Base-by-base conservation (phyloP, 2,113 vertebrate species). In the Vanacampus margaritifer region DNA sequence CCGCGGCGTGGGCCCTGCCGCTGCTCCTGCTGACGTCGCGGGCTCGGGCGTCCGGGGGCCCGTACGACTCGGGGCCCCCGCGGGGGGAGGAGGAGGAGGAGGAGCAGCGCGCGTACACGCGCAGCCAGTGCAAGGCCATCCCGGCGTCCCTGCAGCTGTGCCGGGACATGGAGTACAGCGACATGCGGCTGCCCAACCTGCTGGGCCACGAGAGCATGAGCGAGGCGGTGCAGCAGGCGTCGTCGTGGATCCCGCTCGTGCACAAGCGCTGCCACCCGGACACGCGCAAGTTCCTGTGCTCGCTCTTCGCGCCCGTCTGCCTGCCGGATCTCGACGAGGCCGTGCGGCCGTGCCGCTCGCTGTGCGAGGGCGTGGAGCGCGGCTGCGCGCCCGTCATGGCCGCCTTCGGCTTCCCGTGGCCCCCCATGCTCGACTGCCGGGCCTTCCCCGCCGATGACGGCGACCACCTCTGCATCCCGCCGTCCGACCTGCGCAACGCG, bases 251-350 rank as follows among this genome's bases (percentile, higher is more conserved):
- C 85, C 96, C 97, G 7, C 92, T 99, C 74, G 93, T 98, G 37
- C 95, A 97, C 88, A 98, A 97, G 90, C 95, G 95, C 71, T 99
- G 97, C 72, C 94, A 98, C 79, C 92, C 95, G 1, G 97, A 99
- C 91, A 99, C 96, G n/a, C 94, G 94, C 68, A 98, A 96, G 87
- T 99, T 98, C 86, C 95, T 99, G 7, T 99, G 97, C 90, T 98
- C 97, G 14, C 95, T 99, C 43, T 99, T 98, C 65, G 95, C 96
- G 1, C 97, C 97, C 0, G 96, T 99, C 54, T 99, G 97, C 73
- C 93, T 99, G 78, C 94, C 95, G 59, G 96, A 98, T 62, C 72
- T 98, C 85, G 95, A 97, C 82, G 96, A 98, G 85, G 95, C 94
- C 76, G 97, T 98, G 32, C 94, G 95, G 82, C 97, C 96, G 1